phyloP scores from a whole-genome alignment of 2,888 invertebrate genomes.

The Cheilosia impressa region DNA sequence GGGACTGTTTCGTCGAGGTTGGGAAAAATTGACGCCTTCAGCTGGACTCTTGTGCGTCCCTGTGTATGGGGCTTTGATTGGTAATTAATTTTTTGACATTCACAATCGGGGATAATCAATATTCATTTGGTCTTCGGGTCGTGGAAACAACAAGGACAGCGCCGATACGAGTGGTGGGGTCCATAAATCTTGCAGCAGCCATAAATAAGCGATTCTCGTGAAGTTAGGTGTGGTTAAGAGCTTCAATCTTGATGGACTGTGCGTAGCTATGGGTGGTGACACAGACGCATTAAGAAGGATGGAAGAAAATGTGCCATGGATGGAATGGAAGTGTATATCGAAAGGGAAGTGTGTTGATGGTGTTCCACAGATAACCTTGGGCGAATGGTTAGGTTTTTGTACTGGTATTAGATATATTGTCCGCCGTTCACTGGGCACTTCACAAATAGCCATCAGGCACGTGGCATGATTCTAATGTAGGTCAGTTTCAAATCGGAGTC shows the following conservation, averaged over 20 bases:
- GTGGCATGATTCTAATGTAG: no score
- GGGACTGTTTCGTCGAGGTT: slow-evolving; percentile 21
- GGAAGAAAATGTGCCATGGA: no score
- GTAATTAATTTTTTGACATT: slow-evolving; percentile 75
- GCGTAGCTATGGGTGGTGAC: no score
- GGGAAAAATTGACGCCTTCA: slow-evolving; percentile 55
- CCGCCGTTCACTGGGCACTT: no score
- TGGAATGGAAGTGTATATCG: no score
- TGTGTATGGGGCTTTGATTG: slow-evolving; percentile 51
- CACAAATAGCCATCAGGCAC: no score
- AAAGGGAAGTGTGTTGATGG: no score
- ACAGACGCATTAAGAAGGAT: no score
- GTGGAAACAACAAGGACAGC: neutral
- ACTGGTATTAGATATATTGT: no score
- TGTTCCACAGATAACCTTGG: no score
- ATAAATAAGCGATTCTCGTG: neutral
- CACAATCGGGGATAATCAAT: slow-evolving; percentile 64
- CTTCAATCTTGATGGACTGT: neutral
- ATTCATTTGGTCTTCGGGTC: slow-evolving; percentile 40
- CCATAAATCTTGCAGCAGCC: neutral
- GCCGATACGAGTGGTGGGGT: neutral
- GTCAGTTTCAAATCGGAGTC: no score
- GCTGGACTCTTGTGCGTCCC: slow-evolving; percentile 10
- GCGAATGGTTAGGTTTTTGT: no score
- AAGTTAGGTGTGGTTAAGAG: neutral